These are phyloP conservation scores for Drosophila virilis DNA, from an alignment of 1,140 invertebrate genomes.

Conservation along the genomic window DNA sequence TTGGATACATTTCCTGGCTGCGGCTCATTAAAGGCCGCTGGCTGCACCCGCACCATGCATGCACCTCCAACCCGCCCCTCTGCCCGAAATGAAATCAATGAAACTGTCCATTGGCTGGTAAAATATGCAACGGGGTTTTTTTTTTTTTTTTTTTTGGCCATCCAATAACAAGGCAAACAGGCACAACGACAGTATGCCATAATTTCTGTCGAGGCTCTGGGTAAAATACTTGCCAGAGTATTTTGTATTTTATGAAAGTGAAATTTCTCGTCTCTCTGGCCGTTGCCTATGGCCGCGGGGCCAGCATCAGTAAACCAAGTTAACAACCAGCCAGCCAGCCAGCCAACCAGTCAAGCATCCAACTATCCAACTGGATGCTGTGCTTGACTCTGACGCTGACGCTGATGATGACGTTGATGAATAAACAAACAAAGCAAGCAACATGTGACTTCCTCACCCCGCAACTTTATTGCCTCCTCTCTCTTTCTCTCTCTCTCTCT, in stretches of 20 bases:
- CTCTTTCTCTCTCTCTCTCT: slow-evolving; percentile 7
- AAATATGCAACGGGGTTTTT: slow-evolving; percentile 40
- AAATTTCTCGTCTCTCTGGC: slow-evolving; percentile 48
- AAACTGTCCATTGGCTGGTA: slow-evolving; percentile 26
- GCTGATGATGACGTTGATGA: slow-evolving; percentile 58
- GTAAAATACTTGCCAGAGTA: slow-evolving; percentile 43
- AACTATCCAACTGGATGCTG: slow-evolving; percentile 50
- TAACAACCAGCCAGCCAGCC: slow-evolving; percentile 12
- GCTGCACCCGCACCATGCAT: slow-evolving; percentile 47
- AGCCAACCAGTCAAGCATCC: slow-evolving; percentile 22
- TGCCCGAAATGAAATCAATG: slow-evolving; percentile 23
- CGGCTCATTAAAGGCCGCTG: slow-evolving; percentile 49
- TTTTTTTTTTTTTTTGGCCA: slow-evolving; percentile 13
- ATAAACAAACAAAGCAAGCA: slow-evolving; percentile 58
- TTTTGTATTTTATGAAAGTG: slow-evolving; percentile 56
- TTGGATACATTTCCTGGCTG: slow-evolving; percentile 42
- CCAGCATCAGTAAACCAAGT: slow-evolving; percentile 31
- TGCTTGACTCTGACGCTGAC: slow-evolving; percentile 46
- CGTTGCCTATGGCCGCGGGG: slow-evolving; percentile 37
- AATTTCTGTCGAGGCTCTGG: slow-evolving; percentile 45
- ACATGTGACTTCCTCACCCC: slow-evolving; percentile 23
- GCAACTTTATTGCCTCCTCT: slow-evolving; percentile 2
- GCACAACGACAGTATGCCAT: slow-evolving; percentile 42
- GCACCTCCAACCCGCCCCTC: neutral
- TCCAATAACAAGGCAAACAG: slow-evolving; percentile 23